phyloP scores from a whole-genome alignment of 2,113 vertebrate species.

The Mormyrus iriodes region DNA sequence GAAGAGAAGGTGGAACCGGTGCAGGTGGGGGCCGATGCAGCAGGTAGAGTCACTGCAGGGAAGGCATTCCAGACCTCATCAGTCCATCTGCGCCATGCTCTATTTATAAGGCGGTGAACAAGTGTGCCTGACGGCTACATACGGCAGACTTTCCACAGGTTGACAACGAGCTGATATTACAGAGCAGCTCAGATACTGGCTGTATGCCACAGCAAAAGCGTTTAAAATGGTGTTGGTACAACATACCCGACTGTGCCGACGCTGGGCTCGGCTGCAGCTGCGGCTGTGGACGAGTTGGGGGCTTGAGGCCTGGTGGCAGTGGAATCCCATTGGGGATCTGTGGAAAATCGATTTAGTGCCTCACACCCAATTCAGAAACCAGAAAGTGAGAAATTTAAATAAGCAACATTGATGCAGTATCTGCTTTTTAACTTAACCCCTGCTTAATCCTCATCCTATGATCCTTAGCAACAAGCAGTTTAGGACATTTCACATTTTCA shows the following conservation, averaged over 20 bases:
- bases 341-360: neutral
- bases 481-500: neutral
- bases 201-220: too few relatives aligned
- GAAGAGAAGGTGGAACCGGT: conserved; percentile 24
- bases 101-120: neutral
- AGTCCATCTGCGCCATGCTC: neutral
- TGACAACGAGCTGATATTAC: neutral
- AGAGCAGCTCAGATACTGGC: neutral
- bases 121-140: neutral
- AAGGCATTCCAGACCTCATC: conserved; percentile 3
- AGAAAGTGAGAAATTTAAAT: neutral
- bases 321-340: conserved; percentile 63
- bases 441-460: neutral
- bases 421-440: neutral
- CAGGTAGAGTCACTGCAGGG: conserved; percentile 23
- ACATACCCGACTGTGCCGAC: conserved; percentile 43
- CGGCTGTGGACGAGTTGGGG: conserved; percentile 55
- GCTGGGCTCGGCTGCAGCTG: conserved; percentile 15
- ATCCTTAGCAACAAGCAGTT: neutral
- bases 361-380: neutral
- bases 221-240: neutral
- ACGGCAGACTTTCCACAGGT: neutral
- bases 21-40: conserved; percentile 37
- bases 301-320: conserved; percentile 58
- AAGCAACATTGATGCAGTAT: neutral